A percentile compares a stretch with the other conserved stretches of the same genome.
Evolutionary conservation across 2,113 vertebrate genomes (phyloP).

Genomic region (Athene noctua): DNA sequence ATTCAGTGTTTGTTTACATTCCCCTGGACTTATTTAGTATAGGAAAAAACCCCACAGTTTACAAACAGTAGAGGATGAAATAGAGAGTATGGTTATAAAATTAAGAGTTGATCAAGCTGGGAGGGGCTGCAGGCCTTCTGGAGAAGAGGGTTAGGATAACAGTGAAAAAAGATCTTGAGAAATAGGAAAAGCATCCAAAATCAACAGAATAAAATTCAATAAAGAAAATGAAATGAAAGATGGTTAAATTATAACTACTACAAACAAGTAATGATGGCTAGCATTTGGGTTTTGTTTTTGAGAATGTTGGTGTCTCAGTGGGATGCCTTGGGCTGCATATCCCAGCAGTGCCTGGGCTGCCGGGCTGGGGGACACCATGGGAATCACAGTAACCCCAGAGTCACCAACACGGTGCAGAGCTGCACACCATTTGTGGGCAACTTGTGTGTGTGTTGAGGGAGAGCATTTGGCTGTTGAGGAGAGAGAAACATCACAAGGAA

Average conservation of each 20-base stretch:
- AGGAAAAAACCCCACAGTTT: not conserved
- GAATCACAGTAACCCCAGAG: not conserved
- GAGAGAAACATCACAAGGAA: not conserved
- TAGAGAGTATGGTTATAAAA: not conserved
- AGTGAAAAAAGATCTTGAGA: not conserved
- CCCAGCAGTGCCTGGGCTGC: not conserved
- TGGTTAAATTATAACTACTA: not conserved
- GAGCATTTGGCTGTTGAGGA: not conserved
- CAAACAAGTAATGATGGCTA: not conserved
- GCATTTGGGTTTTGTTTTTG: not conserved
- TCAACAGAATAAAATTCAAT: not conserved
- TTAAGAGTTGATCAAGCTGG: not conserved
- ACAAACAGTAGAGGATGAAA: conserved; percentile 38
- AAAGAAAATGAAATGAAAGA: not conserved
- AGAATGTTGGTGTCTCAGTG: not conserved
- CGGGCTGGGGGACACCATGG: not conserved
- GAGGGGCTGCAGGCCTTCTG: not conserved
- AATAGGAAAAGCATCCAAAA: not conserved
- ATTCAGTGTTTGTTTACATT: conserved; percentile 51
- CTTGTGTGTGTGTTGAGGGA: not conserved
- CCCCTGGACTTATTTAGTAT: conserved; percentile 30
- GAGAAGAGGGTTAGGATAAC: not conserved
- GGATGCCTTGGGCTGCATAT: not conserved
- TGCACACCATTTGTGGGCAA: not conserved
- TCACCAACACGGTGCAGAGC: not conserved